phyloP scores from a whole-genome alignment of 2,888 invertebrate genomes.

The Drosophila melanosoma region DNA sequence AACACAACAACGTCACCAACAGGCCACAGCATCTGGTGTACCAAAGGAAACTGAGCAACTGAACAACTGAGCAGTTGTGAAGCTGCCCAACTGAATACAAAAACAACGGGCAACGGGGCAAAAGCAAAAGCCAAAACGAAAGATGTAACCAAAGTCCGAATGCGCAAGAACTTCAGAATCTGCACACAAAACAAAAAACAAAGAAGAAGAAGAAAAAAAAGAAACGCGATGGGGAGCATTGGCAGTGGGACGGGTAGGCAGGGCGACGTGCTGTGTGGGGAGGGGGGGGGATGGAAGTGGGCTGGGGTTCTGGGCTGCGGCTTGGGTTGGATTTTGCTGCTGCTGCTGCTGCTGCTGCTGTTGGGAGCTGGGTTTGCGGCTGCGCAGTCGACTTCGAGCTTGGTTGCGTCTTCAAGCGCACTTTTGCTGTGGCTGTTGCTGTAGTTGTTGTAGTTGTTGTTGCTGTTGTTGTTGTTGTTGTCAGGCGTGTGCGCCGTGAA shows the following conservation, averaged over 20 bases:
- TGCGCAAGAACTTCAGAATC: constrained; percentile 46
- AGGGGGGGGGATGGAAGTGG: constrained; percentile 16
- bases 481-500: constrained; percentile 76
- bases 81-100: constrained; percentile 4
- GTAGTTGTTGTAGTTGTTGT: constrained; percentile 20
- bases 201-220: not conserved
- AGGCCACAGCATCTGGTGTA: constrained; percentile 47
- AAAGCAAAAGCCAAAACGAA: constrained; percentile 53
- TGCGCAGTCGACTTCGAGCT: constrained; percentile 19
- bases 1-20: constrained; percentile 48
- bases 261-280: constrained; percentile 10
- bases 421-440: constrained; percentile 19
- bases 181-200: constrained; percentile 37
- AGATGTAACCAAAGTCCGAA: constrained; percentile 60
- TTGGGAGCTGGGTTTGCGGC: constrained; percentile 5
- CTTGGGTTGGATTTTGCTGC: constrained; percentile 17
- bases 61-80: constrained; percentile 8
- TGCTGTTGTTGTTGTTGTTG: constrained; percentile 53
- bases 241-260: not conserved
- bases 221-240: constrained; percentile 12
- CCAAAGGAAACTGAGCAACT: constrained; percentile 33
- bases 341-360: not conserved
- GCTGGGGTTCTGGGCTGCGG: constrained; percentile 9
- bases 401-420: constrained; percentile 52
- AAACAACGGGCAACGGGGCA: constrained; percentile 21